Conservation (phyloP, 2,888 invertebrate genomes). For the Lycaena phlaeas region DNA sequence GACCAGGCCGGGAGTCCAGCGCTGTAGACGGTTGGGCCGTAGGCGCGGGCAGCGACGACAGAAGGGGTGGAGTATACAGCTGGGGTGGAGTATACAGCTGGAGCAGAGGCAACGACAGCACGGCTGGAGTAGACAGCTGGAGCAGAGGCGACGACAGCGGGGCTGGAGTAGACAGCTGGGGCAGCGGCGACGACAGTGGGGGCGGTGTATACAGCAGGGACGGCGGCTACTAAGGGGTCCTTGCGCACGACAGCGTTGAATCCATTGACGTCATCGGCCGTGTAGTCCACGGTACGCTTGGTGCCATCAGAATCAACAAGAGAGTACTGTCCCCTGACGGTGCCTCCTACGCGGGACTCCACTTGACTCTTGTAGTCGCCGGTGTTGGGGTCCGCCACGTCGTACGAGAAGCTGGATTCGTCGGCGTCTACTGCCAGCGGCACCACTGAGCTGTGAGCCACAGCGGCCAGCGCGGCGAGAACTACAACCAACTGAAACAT, state of each 20-base stretch:
- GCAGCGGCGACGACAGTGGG: slow-evolving; percentile 14
- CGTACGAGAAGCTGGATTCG: slow-evolving; percentile 40
- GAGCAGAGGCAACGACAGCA: slow-evolving; percentile 15
- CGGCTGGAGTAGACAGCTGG: slow-evolving; percentile 19
- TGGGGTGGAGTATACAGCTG: slow-evolving; percentile 15
- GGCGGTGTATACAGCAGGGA: slow-evolving; percentile 21
- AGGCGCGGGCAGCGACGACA: slow-evolving; percentile 12
- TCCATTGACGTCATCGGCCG: slow-evolving; percentile 71
- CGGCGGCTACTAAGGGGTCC: slow-evolving; percentile 50
- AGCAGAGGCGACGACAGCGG: slow-evolving; percentile 4
- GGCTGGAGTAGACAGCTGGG: slow-evolving; percentile 14
- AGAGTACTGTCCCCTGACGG: slow-evolving; percentile 70
- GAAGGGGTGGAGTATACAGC: slow-evolving; percentile 16
- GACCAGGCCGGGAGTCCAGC: slow-evolving; percentile 13
- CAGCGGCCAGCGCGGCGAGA: slow-evolving; percentile 27
- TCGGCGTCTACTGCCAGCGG: slow-evolving; percentile 15
- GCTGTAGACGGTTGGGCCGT: slow-evolving; percentile 11
- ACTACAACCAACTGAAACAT: slow-evolving; percentile 21
- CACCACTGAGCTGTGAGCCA: slow-evolving; percentile 18
- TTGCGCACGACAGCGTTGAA: slow-evolving; percentile 74
- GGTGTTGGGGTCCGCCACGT: slow-evolving; percentile 47
- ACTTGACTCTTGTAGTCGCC: slow-evolving; percentile 52
- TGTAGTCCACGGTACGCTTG: slow-evolving; percentile 70
- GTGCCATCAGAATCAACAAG: slow-evolving; percentile 70
- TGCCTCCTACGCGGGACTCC: slow-evolving; percentile 61